Evolutionary conservation across 1,140 invertebrate genomes (phyloP), one percentile per base, ranked within the genome.

Genomic region (Heterodera schachtii): DNA sequence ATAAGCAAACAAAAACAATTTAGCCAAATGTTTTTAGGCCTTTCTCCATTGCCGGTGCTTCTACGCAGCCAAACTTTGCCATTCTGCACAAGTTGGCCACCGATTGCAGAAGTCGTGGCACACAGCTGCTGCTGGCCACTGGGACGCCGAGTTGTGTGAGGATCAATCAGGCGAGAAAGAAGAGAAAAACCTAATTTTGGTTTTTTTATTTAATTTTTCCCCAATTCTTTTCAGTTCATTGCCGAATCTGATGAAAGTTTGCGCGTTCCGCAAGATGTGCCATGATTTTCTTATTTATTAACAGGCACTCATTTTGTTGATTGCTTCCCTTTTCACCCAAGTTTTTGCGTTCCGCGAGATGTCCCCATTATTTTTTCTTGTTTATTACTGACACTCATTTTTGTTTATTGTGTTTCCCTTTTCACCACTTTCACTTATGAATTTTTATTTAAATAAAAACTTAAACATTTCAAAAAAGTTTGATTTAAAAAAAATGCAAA

Each of bases 101-200:
- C 70, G 70, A 70, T 9, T 66, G 21, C 5, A 3, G 11, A 19
- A 78, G 70, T 11, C 64, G 47, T 16, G 31, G 41, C 31, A 41
- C 31, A 16, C 64, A 52, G 47, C 60, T 78, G 46, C 21, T 78
- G n/a, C 31, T 78, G 70, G 76, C 64, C 21, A 66, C 9, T 78
- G 76, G 76, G 9, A 41, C n/a, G 31, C 76, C 76, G 44, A 78
- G 1, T 67, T 78, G 76, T 67, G 47, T 78, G 70, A 64, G 41
- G 46, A 64, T 78, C 66, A 78, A 41, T 31, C 60, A 69, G 70
- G 76, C 64, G 41, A 7, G 69, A 71, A 31, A 31, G 49, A 52
- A 8, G 49, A 11, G 11, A 52, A 52, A 52, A 52, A 1, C 2
- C 11, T 52, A 52, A 52, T 71, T 71, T 31, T 6, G 2, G 2